These are phyloP conservation scores for Meiosimyza platycephala DNA, from an alignment of 2,888 invertebrate species.

Conservation along the genomic window DNA sequence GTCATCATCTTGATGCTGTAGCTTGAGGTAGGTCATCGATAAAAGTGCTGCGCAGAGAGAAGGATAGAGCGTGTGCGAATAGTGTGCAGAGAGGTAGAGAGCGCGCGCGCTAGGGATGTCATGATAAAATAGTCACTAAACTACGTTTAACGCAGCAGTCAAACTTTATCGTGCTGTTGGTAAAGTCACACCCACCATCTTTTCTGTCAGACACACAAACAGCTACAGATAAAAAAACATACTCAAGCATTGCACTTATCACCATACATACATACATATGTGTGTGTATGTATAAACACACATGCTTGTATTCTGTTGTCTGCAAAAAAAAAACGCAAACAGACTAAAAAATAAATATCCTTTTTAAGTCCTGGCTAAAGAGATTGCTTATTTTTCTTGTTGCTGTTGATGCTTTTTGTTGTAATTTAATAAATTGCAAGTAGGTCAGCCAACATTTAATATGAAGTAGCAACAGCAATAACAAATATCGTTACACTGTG, in stretches of 20 bases:
- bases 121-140: constrained; percentile 1
- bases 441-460: constrained; percentile 40
- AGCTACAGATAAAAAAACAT: neutral
- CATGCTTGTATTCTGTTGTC: neutral
- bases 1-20: constrained; percentile 19
- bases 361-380: constrained; percentile 7
- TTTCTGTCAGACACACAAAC: neutral
- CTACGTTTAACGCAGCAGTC: neutral
- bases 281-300: no score
- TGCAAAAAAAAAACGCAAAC: neutral
- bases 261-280: neutral
- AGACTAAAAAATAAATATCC: constrained; percentile 1
- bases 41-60: neutral
- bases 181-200: neutral
- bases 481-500: neutral
- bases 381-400: neutral
- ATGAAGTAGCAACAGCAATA: constrained; percentile 4
- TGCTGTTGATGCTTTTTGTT: constrained; percentile 18
- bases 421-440: constrained; percentile 40
- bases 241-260: neutral
- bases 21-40: constrained; percentile 21
- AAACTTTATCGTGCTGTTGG: neutral
- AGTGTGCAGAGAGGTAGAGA: constrained; percentile 2
- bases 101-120: neutral
- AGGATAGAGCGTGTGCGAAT: neutral